These are phyloP conservation scores for Leptinotarsa juncta DNA, from an alignment of 2,888 invertebrate genomes.

Conservation along the genomic window DNA sequence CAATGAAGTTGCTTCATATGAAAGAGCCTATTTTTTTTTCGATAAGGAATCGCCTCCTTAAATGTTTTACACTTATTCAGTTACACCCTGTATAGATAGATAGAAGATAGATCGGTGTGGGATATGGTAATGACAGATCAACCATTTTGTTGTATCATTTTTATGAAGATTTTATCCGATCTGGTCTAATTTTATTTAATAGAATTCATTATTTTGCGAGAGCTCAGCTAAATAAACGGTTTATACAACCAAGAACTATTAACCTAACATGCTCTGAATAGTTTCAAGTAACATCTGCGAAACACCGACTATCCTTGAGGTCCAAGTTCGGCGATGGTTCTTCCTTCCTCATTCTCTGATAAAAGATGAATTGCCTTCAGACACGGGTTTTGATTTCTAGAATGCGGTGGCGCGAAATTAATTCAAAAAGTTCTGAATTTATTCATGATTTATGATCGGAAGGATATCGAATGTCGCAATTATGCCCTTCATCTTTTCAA, in stretches of 20 bases:
- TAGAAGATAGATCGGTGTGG: no score
- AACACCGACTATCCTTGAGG: background rate
- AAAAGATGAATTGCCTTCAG: constrained; percentile 40
- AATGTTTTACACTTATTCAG: no score
- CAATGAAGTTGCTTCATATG: no score
- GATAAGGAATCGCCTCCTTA: no score
- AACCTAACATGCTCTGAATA: background rate
- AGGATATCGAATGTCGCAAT: constrained; percentile 47
- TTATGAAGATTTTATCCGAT: no score
- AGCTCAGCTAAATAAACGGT: no score
- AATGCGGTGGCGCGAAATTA: constrained; percentile 51
- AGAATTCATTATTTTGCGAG: no score
- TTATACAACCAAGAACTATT: background rate
- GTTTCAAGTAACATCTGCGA: background rate
- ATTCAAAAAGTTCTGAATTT: constrained; percentile 36
- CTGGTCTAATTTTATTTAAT: no score
- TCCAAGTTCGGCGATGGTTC: background rate
- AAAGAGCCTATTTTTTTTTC: no score
- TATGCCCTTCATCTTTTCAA: constrained; percentile 38
- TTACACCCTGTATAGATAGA: no score
- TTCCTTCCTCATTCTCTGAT: constrained; percentile 30
- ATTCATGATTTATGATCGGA: constrained; percentile 42
- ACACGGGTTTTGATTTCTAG: constrained; percentile 45
- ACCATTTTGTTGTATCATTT: no score
- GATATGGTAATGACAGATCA: no score